Evolutionary conservation across 2,113 vertebrate genomes (phyloP).

Genomic region (Meleagris gallopavo): DNA sequence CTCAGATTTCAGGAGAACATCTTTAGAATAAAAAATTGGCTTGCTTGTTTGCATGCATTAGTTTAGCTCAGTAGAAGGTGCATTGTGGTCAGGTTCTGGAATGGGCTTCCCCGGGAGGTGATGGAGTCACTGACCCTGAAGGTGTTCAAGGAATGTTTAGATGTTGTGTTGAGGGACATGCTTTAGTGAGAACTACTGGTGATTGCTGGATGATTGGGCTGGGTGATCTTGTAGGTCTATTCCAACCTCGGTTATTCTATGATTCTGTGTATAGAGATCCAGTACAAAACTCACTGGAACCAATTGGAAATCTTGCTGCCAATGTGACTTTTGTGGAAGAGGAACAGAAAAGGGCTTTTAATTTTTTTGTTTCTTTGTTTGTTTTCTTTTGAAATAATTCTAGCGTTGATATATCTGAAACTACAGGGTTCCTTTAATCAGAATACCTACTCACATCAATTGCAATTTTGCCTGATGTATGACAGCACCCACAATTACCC

Average conservation of each 20-base stretch:
- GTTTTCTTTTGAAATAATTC: neutral
- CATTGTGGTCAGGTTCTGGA: no score
- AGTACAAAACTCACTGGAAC: neutral
- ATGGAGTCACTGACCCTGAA: no score
- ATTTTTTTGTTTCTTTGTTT: neutral
- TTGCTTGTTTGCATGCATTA: neutral
- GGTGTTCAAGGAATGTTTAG: no score
- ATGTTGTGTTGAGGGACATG: no score
- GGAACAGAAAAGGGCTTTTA: neutral
- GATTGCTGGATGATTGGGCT: no score
- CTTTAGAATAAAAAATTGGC: neutral
- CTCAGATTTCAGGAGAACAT: neutral
- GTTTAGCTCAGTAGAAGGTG: neutral
- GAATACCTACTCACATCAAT: neutral
- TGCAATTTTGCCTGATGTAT: neutral
- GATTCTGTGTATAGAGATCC: neutral
- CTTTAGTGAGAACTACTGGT: no score
- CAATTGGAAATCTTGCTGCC: neutral
- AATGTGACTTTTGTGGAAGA: neutral
- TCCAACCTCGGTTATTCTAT: no score
- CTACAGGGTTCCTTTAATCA: neutral
- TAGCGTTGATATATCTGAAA: neutral
- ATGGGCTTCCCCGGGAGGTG: no score
- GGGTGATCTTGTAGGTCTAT: no score
- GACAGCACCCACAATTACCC: constrained; percentile 1